Base-by-base conservation (phyloP, 2,113 vertebrate genomes). In the Neolamprologus fasciatus region DNA sequence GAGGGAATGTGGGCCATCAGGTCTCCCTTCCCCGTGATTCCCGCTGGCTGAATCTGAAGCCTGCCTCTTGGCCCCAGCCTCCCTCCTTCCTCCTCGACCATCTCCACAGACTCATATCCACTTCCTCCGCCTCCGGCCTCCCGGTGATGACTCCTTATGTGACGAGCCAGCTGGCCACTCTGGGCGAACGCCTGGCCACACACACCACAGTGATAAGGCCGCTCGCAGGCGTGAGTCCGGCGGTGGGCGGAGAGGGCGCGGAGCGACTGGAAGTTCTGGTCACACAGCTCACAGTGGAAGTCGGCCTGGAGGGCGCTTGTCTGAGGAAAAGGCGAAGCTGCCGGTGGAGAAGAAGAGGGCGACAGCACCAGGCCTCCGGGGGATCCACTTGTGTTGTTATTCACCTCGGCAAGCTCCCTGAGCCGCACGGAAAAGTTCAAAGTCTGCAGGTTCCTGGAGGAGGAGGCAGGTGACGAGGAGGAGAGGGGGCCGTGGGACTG, bases 351-450 rank as follows among this genome's bases (percentile, higher is more conserved):
- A 0, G 93, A 93, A 14, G 96, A 95, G 2, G 95, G 95, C 1
- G 95, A 95, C 7, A 87, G 86, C 19, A 90, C 55, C 51, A 94
- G 86, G 55, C 93, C 94, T 13, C 87, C 68, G 1, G 84, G 81
- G 5, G 86, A 88, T 33, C 87, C 57, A 71, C 84, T 33, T 4
- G 88, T 42, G 86, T 33, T 87, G 26, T 86, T 95, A 31, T 89
- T 95, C 40, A 93, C 96, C 88, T 94, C 95, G 0, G 96, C 97
- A 10, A 97, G 94, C 83, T 96, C 95, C 73, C 93, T 93, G 84
- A 97, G 95, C 8, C 95, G 95, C 86, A 96, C 90, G 2, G 96
- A 97, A 33, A 97, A 97, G 96, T 97, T 98, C 95, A 99, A 96
- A 88, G 97, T 97, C 97, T 98, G 95, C 19, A 19, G 96, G 95